Conservation (phyloP, 2,888 invertebrate genomes). For the Pseudococcus longispinus region DNA sequence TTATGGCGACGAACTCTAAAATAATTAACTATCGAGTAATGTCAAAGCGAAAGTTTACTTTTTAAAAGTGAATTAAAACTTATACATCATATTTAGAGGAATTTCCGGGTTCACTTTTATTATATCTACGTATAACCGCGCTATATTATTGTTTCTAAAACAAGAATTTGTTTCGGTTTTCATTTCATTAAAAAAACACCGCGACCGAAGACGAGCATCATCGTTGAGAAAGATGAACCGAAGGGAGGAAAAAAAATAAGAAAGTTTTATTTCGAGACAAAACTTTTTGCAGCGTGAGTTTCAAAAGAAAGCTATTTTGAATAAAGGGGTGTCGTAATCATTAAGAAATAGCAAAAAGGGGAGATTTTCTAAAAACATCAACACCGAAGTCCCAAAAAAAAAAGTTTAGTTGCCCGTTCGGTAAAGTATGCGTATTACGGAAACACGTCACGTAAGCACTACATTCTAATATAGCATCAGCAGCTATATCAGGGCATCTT, state of each 20-base stretch:
- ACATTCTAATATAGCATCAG: slow-evolving; percentile 53
- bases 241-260: background rate
- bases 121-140: slow-evolving; percentile 24
- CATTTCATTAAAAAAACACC: slow-evolving; percentile 40
- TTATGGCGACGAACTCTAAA: background rate
- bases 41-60: slow-evolving; percentile 30
- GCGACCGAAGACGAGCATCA: background rate
- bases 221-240: background rate
- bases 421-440: slow-evolving; percentile 39
- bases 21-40: slow-evolving; percentile 19
- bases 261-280: slow-evolving; percentile 47
- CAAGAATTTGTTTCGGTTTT: slow-evolving; percentile 39
- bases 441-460: slow-evolving; percentile 53
- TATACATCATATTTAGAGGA: slow-evolving; percentile 17
- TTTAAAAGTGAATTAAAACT: slow-evolving; percentile 40
- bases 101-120: slow-evolving; percentile 31
- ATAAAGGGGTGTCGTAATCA: slow-evolving; percentile 47
- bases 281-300: slow-evolving; percentile 39
- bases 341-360: slow-evolving; percentile 43
- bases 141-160: slow-evolving; percentile 39
- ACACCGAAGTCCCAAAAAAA: slow-evolving; percentile 41
- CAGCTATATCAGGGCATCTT: slow-evolving; percentile 42
- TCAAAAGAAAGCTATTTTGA: slow-evolving; percentile 51
- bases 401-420: slow-evolving; percentile 46
- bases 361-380: slow-evolving; percentile 42